Conservation (phyloP, 1,140 invertebrate genomes). For the Dendroctonus valens region DNA sequence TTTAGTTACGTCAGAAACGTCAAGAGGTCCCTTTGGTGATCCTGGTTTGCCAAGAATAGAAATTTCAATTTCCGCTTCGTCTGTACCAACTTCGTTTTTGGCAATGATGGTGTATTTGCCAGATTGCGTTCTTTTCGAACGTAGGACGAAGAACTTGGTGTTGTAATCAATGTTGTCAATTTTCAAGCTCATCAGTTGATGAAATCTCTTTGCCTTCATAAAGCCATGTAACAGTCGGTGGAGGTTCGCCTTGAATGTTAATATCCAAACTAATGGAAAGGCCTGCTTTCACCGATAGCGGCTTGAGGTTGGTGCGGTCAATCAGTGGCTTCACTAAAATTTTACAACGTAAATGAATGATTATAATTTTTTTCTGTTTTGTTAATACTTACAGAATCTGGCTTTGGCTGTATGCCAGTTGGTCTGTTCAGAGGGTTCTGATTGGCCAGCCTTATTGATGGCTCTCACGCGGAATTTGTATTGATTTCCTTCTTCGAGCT, state of each 20-base stretch:
- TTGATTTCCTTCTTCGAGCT: conserved; percentile 90
- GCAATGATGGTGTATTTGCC: conserved; percentile 93
- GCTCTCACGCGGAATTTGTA: conserved; percentile 95
- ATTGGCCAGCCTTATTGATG: conserved; percentile 93
- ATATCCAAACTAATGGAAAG: conserved; percentile 88
- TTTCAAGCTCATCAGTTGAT: conserved; percentile 65
- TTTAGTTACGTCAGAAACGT: conserved; percentile 88
- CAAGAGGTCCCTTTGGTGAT: conserved; percentile 82
- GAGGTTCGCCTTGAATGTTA: conserved; percentile 91
- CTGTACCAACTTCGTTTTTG: conserved; percentile 91
- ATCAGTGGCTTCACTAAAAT: conserved; percentile 86
- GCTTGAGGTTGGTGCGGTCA: conserved; percentile 85
- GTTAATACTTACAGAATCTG: conserved; percentile 72
- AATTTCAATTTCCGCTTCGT: conserved; percentile 87
- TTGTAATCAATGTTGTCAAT: conserved; percentile 88
- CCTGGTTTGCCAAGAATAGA: conserved; percentile 81
- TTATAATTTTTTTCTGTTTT: conserved; percentile 15
- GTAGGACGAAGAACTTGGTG: conserved; percentile 84
- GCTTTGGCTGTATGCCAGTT: conserved; percentile 95
- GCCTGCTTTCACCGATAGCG: conserved; percentile 84
- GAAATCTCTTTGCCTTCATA: conserved; percentile 76
- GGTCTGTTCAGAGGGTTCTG: conserved; percentile 92
- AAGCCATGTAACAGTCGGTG: conserved; percentile 88
- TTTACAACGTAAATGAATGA: background rate
- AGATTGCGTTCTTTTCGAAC: conserved; percentile 76